Base-by-base conservation (phyloP, 2,113 vertebrate species). In the Sceloporus tristichus region DNA sequence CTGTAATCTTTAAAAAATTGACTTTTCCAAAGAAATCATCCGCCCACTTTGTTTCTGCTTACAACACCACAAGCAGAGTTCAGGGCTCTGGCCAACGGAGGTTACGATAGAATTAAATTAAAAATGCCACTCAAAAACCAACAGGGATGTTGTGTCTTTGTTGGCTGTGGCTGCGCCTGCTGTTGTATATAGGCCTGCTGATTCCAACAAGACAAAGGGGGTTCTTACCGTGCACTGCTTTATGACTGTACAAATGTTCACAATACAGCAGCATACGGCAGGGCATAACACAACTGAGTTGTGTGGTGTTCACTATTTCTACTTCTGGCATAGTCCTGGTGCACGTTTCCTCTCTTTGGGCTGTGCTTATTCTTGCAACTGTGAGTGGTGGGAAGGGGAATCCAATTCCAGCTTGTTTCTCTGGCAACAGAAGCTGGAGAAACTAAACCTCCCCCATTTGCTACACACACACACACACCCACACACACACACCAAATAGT, bases 1-100 rank as follows among this genome's bases (percentile, higher is more conserved):
- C 75, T 66, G n/a, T 66, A 91, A 87, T 48, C 83, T 79, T 62
- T 4, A 62, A 42, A 18, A 79, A 66, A 53, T 48, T 19, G 38
- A 71, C n/a, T 86, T 66, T 48, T 85, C 73, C 40, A 25, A 56
- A 94, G 66, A 89, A 90, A 91, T 81, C 79, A 40, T 85, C 70
- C 29, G 18, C 71, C 54, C 78, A 16, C 68, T 94, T 91, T 92
- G 76, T 94, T 92, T 91, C 75, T 92, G 89, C 88, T 91, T 85
- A 85, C 65, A 59, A 86, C 92, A 66, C 54, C 89, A 82, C 42
- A 14, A 80, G 86, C 90, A 80, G 25, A 56, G 83, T 90, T 90
- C 77, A 92, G 89, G 87, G 82, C 59, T 82, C 78, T 75, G n/a
- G 54, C 75, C 75, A 85, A 83, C 16, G 68, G 85, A 93, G 87